A percentile compares a stretch with the other conserved stretches of the same genome.
Evolutionary conservation across 1,140 invertebrate species (phyloP).

Genomic region (Lepidurus couesii): DNA sequence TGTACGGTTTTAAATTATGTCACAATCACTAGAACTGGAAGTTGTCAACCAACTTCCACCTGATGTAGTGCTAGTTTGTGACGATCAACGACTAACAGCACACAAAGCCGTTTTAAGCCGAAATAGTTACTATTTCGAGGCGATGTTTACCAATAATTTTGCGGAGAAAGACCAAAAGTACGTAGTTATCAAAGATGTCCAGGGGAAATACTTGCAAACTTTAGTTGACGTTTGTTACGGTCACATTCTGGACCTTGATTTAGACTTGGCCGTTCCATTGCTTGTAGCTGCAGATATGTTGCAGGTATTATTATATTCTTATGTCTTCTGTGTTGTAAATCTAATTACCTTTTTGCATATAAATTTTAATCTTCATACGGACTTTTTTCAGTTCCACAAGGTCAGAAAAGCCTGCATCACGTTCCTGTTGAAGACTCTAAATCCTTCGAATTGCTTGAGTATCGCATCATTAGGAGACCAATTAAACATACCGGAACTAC

Average conservation of each 20-base stretch:
- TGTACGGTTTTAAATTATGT: background rate
- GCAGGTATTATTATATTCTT: conserved; percentile 31
- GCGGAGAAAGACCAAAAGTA: conserved; percentile 44
- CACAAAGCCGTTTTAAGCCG: conserved; percentile 47
- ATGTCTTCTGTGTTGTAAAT: background rate
- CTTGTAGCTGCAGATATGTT: conserved; percentile 46
- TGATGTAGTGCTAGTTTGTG: conserved; percentile 34
- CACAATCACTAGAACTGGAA: background rate
- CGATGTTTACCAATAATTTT: conserved; percentile 49
- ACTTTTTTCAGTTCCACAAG: conserved; percentile 43
- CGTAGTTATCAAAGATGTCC: conserved; percentile 44
- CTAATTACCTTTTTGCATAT: background rate
- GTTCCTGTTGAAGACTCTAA: conserved; percentile 46
- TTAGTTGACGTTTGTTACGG: conserved; percentile 48
- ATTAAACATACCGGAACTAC: conserved; percentile 38
- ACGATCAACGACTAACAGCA: conserved; percentile 41
- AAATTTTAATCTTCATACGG: background rate
- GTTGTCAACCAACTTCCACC: conserved; percentile 2
- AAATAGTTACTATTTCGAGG: conserved; percentile 48
- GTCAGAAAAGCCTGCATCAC: conserved; percentile 44
- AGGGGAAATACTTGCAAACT: conserved; percentile 45
- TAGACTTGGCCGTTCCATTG: conserved; percentile 47
- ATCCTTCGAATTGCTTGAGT: conserved; percentile 47
- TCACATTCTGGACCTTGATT: conserved; percentile 45
- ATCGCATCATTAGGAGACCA: conserved; percentile 46